Percentiles rank a stretch among this genome's conserved stretches.
These are phyloP conservation scores for Syngnathus acus DNA, from an alignment of 2,797 vertebrate species.

Conservation along the genomic window DNA sequence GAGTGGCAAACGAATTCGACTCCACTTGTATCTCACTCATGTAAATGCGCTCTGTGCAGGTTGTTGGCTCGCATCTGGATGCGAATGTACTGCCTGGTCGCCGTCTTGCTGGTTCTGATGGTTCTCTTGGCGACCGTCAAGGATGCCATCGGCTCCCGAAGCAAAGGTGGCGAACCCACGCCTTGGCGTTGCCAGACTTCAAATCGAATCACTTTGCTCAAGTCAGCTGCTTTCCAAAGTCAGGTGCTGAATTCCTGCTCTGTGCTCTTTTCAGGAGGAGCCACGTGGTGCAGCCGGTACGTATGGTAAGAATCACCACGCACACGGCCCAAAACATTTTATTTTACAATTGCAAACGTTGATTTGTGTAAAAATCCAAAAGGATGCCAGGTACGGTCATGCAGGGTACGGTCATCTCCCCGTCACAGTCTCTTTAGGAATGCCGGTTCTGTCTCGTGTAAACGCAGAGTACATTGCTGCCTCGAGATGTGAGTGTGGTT, in stretches of 20 bases:
- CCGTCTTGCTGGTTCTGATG: constrained; percentile 45
- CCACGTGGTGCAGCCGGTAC: constrained; percentile 77
- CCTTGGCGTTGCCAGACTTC: not conserved
- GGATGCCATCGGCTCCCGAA: constrained; percentile 45
- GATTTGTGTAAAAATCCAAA: not conserved
- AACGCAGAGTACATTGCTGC: not conserved
- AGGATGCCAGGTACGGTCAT: not conserved
- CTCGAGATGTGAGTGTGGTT: not conserved
- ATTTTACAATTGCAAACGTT: not conserved
- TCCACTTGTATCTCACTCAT: not conserved
- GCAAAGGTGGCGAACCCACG: constrained; percentile 42
- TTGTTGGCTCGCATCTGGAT: constrained; percentile 55
- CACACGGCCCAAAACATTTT: constrained; percentile 17
- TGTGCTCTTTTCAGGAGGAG: constrained; percentile 68
- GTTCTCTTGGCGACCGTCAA: constrained; percentile 40
- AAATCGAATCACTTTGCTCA: not conserved
- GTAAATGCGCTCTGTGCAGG: constrained; percentile 35
- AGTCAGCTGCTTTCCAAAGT: not conserved
- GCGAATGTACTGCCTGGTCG: constrained; percentile 49
- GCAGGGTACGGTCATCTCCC: not conserved
- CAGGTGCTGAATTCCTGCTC: not conserved
- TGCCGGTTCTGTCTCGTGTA: not conserved
- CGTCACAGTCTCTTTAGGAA: not conserved
- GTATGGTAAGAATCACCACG: constrained; percentile 72
- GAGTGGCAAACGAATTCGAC: too few species aligned